Conservation (phyloP, 2,888 invertebrate species). For the Troides helena region DNA sequence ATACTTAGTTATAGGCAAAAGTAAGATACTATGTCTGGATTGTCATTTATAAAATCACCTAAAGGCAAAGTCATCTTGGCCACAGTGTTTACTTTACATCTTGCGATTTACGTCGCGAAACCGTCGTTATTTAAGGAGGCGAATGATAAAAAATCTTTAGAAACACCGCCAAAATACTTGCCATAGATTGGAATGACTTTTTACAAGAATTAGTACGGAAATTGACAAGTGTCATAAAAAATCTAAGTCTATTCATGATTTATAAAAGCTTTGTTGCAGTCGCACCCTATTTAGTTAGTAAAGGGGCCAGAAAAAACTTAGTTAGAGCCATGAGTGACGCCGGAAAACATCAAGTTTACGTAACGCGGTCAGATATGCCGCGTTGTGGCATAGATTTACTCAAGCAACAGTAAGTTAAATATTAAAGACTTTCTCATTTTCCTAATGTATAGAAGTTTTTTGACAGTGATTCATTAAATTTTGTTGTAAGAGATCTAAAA, state of each 20-base stretch:
- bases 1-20: slow-evolving; percentile 3
- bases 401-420: slow-evolving; percentile 78
- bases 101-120: slow-evolving; percentile 66
- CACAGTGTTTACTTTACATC: slow-evolving; percentile 63
- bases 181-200: slow-evolving; percentile 50
- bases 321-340: slow-evolving; percentile 58
- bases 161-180: slow-evolving; percentile 62
- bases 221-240: slow-evolving; percentile 34
- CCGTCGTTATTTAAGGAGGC: slow-evolving; percentile 69
- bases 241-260: slow-evolving; percentile 50
- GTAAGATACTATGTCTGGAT: slow-evolving; percentile 49
- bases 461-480: too few relatives aligned
- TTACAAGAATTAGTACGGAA: slow-evolving; percentile 39
- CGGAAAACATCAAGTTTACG: slow-evolving; percentile 78
- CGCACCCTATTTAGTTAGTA: slow-evolving; percentile 42
- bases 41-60: slow-evolving; percentile 65
- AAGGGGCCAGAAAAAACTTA: slow-evolving; percentile 34
- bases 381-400: slow-evolving; percentile 80
- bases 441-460: too few relatives aligned
- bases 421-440: too few relatives aligned
- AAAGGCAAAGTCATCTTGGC: slow-evolving; percentile 67
- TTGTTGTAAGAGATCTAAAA: too few relatives aligned
- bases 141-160: slow-evolving; percentile 41
- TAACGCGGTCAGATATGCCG: slow-evolving; percentile 84
- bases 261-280: slow-evolving; percentile 48